Evolutionary conservation across 2,797 vertebrate species (phyloP).

Genomic region (Sylvilagus floridanus): DNA sequence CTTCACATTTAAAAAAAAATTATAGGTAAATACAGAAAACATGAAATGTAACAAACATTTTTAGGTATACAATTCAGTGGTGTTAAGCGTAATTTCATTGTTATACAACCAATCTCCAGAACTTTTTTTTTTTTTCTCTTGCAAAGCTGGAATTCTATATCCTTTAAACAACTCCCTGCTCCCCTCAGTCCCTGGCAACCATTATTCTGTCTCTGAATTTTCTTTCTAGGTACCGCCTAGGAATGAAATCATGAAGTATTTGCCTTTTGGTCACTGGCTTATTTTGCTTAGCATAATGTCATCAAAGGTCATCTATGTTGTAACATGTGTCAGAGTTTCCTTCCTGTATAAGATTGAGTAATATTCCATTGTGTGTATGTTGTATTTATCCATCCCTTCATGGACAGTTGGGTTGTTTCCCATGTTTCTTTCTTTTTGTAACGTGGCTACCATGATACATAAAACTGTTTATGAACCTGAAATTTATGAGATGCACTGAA

Average conservation of each 20-base stretch:
- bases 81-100: neutral
- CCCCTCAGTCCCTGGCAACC: neutral
- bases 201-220: neutral
- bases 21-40: neutral
- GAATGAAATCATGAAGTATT: neutral
- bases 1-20: neutral
- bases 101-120: neutral
- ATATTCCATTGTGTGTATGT: neutral
- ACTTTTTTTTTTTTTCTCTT: neutral
- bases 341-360: neutral
- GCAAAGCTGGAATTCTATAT: neutral
- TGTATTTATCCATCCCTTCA: neutral
- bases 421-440: neutral
- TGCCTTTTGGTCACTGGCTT: neutral
- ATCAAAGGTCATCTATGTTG: neutral
- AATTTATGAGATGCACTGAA: neutral
- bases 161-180: neutral
- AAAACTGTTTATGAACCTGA: neutral
- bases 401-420: neutral
- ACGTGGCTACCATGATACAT: neutral
- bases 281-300: neutral
- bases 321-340: neutral
- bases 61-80: neutral
- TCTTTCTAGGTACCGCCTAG: neutral
- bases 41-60: neutral